Evolutionary conservation across 35 echinoderm and acorn worm genomes (phyloP).

Genomic region (Holothuria glaberrima): DNA sequence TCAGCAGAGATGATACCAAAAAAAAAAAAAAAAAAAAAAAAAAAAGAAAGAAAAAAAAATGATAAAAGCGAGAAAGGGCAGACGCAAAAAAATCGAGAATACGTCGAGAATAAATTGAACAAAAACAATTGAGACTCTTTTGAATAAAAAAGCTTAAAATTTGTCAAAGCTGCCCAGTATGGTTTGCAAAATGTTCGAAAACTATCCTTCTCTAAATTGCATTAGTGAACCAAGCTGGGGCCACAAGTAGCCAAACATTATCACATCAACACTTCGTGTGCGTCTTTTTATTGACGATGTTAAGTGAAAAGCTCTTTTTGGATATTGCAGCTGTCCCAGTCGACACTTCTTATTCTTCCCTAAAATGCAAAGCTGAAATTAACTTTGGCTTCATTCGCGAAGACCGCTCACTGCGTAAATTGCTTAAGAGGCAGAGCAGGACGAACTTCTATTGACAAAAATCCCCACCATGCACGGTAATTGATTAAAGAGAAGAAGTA

Average conservation of each 20-base stretch:
- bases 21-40: background rate
- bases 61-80: background rate
- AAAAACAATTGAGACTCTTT: too few species aligned
- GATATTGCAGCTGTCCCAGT: slow-evolving; percentile 31
- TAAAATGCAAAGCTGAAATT: slow-evolving; percentile 52
- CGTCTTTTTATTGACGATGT: slow-evolving; percentile 26
- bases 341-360: slow-evolving; percentile 12
- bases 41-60: background rate
- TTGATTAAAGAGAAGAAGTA: slow-evolving; percentile 40
- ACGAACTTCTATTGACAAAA: slow-evolving; percentile 14
- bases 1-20: background rate
- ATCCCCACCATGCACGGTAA: slow-evolving; percentile 13
- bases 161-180: too few species aligned
- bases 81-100: background rate
- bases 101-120: too few species aligned
- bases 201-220: slow-evolving; percentile 41
- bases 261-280: slow-evolving; percentile 35
- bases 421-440: slow-evolving; percentile 48
- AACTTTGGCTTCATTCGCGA: slow-evolving; percentile 8
- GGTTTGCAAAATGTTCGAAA: slow-evolving; percentile 4
- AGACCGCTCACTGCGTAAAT: slow-evolving; percentile 49
- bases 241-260: slow-evolving; percentile 30
- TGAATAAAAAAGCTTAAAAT: too few species aligned
- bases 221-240: slow-evolving; percentile 44
- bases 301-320: slow-evolving; percentile 53